phyloP scores from a whole-genome alignment of 2,888 invertebrate species.

The Cryptocheilus praepositus region DNA sequence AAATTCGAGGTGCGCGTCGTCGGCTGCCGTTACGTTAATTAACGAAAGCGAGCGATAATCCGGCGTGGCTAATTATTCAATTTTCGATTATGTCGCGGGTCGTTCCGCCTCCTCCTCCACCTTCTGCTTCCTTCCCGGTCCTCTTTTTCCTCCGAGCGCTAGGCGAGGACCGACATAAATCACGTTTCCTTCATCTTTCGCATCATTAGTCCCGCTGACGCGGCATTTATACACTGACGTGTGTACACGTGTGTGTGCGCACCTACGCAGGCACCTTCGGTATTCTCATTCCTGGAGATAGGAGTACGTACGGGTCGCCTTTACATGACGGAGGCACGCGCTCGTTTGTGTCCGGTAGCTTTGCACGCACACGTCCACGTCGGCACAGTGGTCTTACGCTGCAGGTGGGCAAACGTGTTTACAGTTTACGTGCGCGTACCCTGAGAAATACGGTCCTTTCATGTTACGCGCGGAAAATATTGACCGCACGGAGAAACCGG shows the following conservation, averaged over 20 bases:
- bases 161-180: slow-evolving; percentile 30
- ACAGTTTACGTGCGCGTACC: too few species aligned
- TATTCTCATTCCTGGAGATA: not conserved
- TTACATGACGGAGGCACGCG: too few species aligned
- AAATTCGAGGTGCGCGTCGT: too few species aligned
- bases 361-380: too few species aligned
- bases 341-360: too few species aligned
- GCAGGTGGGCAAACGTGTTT: too few species aligned
- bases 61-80: slow-evolving; percentile 12
- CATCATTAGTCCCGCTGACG: slow-evolving; percentile 45
- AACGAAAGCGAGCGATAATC: not conserved
- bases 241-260: not conserved
- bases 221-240: slow-evolving; percentile 25
- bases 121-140: not conserved
- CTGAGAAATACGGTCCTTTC: too few species aligned
- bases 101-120: slow-evolving; percentile 4
- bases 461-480: too few species aligned
- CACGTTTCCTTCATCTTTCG: slow-evolving; percentile 42
- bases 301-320: not conserved
- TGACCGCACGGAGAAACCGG: too few species aligned
- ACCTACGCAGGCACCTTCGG: too few species aligned
- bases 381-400: too few species aligned
- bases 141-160: slow-evolving; percentile 3
- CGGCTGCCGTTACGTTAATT: too few species aligned
- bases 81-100: slow-evolving; percentile 3